Evolutionary conservation across 1,140 invertebrate genomes (phyloP).

Genomic region (Neocloeon triangulifer): DNA sequence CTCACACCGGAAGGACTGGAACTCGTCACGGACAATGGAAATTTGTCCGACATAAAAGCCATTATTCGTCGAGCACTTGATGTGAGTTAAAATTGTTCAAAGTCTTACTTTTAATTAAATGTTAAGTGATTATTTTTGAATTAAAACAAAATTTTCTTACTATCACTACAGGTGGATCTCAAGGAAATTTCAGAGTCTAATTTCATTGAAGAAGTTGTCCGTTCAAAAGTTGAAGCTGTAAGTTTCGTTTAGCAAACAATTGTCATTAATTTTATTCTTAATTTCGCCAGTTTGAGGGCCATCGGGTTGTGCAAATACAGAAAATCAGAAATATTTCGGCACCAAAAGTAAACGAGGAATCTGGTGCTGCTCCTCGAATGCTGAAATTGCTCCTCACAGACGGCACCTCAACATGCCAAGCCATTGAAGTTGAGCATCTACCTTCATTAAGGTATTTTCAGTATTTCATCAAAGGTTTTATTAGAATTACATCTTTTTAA

Average conservation of each 20-base stretch:
- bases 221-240: conserved; percentile 24
- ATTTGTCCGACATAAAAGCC: conserved; percentile 30
- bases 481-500: not conserved
- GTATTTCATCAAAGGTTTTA: conserved; percentile 8
- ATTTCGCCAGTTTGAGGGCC: conserved; percentile 26
- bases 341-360: conserved; percentile 77
- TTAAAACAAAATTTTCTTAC: conserved; percentile 5
- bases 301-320: conserved; percentile 66
- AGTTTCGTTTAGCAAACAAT: conserved; percentile 12
- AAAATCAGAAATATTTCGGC: conserved; percentile 69
- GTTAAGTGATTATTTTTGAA: not conserved
- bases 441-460: conserved; percentile 30
- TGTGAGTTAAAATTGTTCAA: conserved; percentile 23
- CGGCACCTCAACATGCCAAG: conserved; percentile 53
- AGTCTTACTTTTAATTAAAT: not conserved
- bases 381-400: conserved; percentile 65
- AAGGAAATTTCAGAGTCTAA: conserved; percentile 43
- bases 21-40: conserved; percentile 36
- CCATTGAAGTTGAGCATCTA: conserved; percentile 45
- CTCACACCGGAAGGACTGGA: conserved; percentile 40
- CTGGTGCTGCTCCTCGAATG: conserved; percentile 52
- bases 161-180: conserved; percentile 40
- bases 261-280: not conserved
- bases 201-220: conserved; percentile 28
- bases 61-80: conserved; percentile 42